Percentiles rank a stretch among this genome's conserved stretches.
Conservation (phyloP, 1,140 invertebrate genomes). For the Macrocentrus cingulum region DNA sequence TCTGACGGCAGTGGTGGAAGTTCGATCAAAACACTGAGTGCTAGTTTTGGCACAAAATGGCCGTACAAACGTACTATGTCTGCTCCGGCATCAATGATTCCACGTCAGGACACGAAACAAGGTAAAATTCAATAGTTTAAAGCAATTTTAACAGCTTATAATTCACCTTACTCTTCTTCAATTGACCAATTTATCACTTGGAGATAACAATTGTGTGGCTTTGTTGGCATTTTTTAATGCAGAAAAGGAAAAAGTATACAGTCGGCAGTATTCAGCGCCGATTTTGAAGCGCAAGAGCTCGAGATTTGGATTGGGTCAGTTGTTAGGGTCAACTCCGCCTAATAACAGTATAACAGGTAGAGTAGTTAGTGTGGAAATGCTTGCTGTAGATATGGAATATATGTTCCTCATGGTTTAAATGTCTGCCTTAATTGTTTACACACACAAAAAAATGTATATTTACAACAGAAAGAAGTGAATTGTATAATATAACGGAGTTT, state of each 20-base stretch:
- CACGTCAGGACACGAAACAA: slow-evolving; percentile 74
- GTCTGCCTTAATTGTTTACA: slow-evolving; percentile 21
- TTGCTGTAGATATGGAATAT: slow-evolving; percentile 28
- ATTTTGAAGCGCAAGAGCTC: slow-evolving; percentile 89
- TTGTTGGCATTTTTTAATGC: slow-evolving; percentile 35
- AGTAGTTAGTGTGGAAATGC: slow-evolving; percentile 53
- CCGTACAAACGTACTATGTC: slow-evolving; percentile 94
- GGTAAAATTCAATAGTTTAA: slow-evolving; percentile 58
- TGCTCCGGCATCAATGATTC: slow-evolving; percentile 80
- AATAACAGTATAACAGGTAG: slow-evolving; percentile 69
- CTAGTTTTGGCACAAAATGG: slow-evolving; percentile 90
- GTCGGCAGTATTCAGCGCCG: slow-evolving; percentile 84
- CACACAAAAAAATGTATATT: neutral
- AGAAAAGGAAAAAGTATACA: slow-evolving; percentile 90
- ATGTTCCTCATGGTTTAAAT: neutral
- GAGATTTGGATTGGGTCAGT: slow-evolving; percentile 86
- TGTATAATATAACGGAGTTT: too few relatives aligned
- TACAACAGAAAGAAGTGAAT: too few relatives aligned
- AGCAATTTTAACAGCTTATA: too few relatives aligned
- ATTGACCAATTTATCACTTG: slow-evolving; percentile 20
- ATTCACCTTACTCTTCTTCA: too few relatives aligned
- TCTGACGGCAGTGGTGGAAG: slow-evolving; percentile 64
- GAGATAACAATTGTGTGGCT: slow-evolving; percentile 7
- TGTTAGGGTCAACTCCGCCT: slow-evolving; percentile 66
- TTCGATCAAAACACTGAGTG: slow-evolving; percentile 79